Evolutionary conservation across 2,888 invertebrate genomes (phyloP), one percentile per base, ranked within the genome.

Genomic region (Lycia hirtaria): DNA sequence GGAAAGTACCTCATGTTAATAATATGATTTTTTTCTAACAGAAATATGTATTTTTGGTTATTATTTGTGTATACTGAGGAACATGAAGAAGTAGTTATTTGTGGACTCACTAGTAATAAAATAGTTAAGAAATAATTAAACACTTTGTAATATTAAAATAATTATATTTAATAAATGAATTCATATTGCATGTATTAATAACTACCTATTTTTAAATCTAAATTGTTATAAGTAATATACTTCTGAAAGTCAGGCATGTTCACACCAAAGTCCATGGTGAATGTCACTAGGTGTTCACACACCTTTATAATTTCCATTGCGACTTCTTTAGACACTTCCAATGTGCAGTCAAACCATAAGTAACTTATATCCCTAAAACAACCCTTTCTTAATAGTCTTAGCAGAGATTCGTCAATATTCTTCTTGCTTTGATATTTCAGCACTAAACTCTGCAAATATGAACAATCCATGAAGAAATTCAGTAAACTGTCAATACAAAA

Each of bases 261-360:
- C 30, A 84, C 86, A 7, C 68, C 69, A 61, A 79, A 83, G 56
- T 89, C 88, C 20, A 90, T 87, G 0, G 91, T 91, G 40, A 92
- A 82, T 65, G 75, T 79, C 64, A 82, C 81, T 40, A 92, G 75
- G 15, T 75, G 73, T 2, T 84, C 82, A 67, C 92, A 92, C 54
- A 65, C 66, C 47, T 86, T 80, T 51, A 92, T 88, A 43, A 91
- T 69, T 65, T 82, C 74, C 67, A 78, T 85, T 3, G 89, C 81
- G 22, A 87, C 84, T 44, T 76, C 69, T 52, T 83, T 86, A 0
- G 92, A 87, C 12, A 92, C 85, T 60, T 85, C 87, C 45, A 92
- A 75, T 3, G 92, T 90, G 66, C 90, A 91, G 64, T 92, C 92
- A 65, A 92, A 76, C 91, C 92, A 92, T 48, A 92, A 71, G 66